Evolutionary conservation across 2,797 vertebrate genomes (phyloP).

Genomic region (Pseudomugil gertrudae): DNA sequence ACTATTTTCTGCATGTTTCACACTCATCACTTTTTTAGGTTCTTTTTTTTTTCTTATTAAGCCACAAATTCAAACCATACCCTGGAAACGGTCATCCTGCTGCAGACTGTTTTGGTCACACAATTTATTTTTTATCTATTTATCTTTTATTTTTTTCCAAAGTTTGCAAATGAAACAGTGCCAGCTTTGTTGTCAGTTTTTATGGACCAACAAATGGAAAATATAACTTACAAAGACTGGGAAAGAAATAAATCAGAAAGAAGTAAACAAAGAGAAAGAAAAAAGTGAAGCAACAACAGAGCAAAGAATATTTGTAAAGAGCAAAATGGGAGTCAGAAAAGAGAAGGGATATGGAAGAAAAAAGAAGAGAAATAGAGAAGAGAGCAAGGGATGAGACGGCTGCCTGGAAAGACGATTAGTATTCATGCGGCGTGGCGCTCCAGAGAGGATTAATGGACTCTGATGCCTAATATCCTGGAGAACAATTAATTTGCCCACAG

Average conservation of each 20-base stretch:
- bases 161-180: conserved; percentile 51
- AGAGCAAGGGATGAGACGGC: conserved; percentile 81
- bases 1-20: conserved; percentile 61
- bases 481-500: conserved; percentile 99
- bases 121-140: conserved; percentile 25
- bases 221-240: conserved; percentile 49
- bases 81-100: conserved; percentile 34
- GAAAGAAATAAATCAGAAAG: conserved; percentile 10
- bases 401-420: conserved; percentile 91
- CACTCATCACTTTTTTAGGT: conserved; percentile 54
- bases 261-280: conserved; percentile 38
- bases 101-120: conserved; percentile 32
- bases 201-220: conserved; percentile 19
- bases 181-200: conserved; percentile 47
- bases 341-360: conserved; percentile 52
- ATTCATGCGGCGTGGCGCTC: conserved; percentile 92
- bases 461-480: conserved; percentile 99
- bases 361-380: conserved; percentile 60
- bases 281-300: conserved; percentile 58
- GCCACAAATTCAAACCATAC: conserved; percentile 46
- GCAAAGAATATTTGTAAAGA: conserved; percentile 57
- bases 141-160: neutral
- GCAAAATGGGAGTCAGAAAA: conserved; percentile 49
- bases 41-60: conserved; percentile 37
- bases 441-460: conserved; percentile 99